Base-by-base conservation (phyloP, 2,888 invertebrate genomes). In the Dryadula phaetusa region DNA sequence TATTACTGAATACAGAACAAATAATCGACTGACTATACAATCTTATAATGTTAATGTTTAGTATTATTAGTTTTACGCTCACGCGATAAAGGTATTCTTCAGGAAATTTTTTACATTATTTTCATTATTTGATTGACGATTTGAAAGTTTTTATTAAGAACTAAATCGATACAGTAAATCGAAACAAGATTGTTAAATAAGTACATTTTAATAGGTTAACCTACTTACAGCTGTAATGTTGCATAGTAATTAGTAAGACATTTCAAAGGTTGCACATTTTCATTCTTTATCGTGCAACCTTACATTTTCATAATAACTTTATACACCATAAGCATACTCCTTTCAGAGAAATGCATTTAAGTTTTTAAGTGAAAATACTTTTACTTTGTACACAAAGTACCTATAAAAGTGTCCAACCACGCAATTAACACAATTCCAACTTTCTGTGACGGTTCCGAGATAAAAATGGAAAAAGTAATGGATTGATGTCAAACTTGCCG, bases 401-500 rank as follows among this genome's bases (percentile, higher is more conserved):
- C 78, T 78, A 80, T 80, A 83, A 83, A 86, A 84, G 82, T 83
- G 82, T 79, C 79, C 81, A 80, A 78, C 78, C 79, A 76, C 78
- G 82, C 86, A 90, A 89, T 89, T 89, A 89, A 87, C 87, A 85
- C 88, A 84, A 84, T 86, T 85, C 84, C 84, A 87, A 86, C 84
- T 82, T 78, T 77, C 65, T 80, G 80, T 82, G 86, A 84, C 84
- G 79, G 82, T 82, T 82, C 77, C 75, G 76, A 86, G 89, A 91
- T 88, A 88, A 88, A 88, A 88, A 81, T 86, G 82, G 75, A 81
- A 84, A 87, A 88, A 81, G 81, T 88, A 90, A 90, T 88, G 87
- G 87, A 89, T 89, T 87, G 88, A 87, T 90, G 90, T 88, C 88
- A 89, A 90, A 90, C 89, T 90, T 87, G 84, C 86, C 82, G 87